Conservation (phyloP, 1,140 invertebrate genomes). For the Ylistrum balloti region DNA sequence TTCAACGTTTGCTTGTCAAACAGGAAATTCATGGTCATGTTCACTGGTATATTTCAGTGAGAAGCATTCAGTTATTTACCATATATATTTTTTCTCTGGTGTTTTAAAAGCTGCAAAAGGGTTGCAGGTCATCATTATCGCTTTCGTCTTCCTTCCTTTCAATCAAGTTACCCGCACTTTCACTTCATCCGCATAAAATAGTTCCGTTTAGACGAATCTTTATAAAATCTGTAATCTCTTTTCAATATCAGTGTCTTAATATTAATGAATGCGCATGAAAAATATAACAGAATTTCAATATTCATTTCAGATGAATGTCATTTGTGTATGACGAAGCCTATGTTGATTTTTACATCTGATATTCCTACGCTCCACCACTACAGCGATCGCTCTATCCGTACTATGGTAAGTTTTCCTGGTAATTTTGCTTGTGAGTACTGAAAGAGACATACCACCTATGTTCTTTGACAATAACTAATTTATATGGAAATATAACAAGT, state of each 20-base stretch:
- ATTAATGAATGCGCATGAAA: background rate
- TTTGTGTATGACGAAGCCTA: background rate
- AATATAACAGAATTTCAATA: background rate
- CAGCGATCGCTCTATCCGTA: background rate
- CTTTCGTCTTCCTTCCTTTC: constrained; percentile 24
- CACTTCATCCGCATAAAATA: constrained; percentile 28
- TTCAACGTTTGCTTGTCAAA: background rate
- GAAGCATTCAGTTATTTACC: background rate
- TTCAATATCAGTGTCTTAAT: no score
- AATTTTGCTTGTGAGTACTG: background rate
- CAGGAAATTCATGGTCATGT: background rate
- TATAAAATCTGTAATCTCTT: no score
- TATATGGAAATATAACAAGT: background rate
- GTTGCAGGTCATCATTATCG: background rate
- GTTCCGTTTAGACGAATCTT: background rate
- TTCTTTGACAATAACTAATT: background rate
- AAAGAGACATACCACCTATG: background rate
- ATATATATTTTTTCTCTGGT: background rate
- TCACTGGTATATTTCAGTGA: background rate
- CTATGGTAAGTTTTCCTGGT: constrained; percentile 16
- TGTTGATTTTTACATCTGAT: constrained; percentile 15
- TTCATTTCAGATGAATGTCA: background rate
- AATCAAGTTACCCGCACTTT: constrained; percentile 5
- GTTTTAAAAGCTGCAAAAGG: background rate
- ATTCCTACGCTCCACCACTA: constrained; percentile 23